A percentile compares a stretch with the other conserved stretches of the same genome.
Evolutionary conservation across 2,113 vertebrate genomes (phyloP).

Genomic region (Scolopax mira): DNA sequence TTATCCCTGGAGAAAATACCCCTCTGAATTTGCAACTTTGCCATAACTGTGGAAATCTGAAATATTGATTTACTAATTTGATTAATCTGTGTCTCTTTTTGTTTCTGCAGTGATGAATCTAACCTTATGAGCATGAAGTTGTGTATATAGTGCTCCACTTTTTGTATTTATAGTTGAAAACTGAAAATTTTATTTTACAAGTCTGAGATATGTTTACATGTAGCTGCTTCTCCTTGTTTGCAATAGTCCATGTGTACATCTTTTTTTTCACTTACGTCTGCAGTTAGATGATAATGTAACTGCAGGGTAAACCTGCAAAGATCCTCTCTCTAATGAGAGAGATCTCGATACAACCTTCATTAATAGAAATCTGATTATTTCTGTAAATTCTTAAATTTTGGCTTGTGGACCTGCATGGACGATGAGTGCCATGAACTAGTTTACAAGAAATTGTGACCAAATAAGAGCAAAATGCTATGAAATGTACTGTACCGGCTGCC

Average conservation of each 20-base stretch:
- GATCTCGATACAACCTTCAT: not conserved
- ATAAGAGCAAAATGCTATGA: conserved; percentile 73
- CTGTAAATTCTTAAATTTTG: conserved; percentile 55
- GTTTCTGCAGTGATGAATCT: conserved; percentile 96
- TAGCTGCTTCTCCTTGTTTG: conserved; percentile 83
- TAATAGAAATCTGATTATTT: conserved; percentile 43
- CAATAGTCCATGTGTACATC: conserved; percentile 58
- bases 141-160: conserved; percentile 93
- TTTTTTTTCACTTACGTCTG: conserved; percentile 57
- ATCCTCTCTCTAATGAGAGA: conserved; percentile 40
- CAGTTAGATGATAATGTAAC: conserved; percentile 56
- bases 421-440: conserved; percentile 73
- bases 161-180: conserved; percentile 96
- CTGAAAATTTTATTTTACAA: conserved; percentile 74
- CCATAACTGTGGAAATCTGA: not conserved
- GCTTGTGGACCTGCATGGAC: conserved; percentile 80
- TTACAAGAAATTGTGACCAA: conserved; percentile 82
- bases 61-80: conserved; percentile 60
- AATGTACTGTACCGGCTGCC: conserved; percentile 71
- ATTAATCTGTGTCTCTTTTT: conserved; percentile 71
- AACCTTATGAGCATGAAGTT: conserved; percentile 97
- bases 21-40: not conserved
- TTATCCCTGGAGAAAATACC: not conserved
- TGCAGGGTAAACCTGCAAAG: conserved; percentile 58
- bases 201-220: conserved; percentile 80